Conservation (phyloP, 2,888 invertebrate genomes). For the Drosophila mulleri region DNA sequence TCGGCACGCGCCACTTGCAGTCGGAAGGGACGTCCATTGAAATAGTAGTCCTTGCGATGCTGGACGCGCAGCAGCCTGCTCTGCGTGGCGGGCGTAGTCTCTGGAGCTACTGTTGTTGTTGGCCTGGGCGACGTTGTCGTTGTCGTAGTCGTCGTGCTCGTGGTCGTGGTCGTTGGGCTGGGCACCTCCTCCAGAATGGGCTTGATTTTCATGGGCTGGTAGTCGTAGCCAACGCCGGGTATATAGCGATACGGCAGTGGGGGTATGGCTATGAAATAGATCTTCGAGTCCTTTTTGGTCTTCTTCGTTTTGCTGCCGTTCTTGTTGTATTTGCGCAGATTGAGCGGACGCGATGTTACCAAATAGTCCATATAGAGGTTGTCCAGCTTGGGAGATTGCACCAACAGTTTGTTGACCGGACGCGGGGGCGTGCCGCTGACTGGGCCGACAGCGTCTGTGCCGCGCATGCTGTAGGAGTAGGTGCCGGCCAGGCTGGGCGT, state of each 20-base stretch:
- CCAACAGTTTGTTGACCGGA: constrained; percentile 45
- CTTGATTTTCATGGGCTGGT: constrained; percentile 88
- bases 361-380: constrained; percentile 82
- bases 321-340: constrained; percentile 79
- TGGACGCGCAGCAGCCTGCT: constrained; percentile 77
- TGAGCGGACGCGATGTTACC: constrained; percentile 82
- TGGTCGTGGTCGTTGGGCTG: neutral
- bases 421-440: constrained; percentile 9
- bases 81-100: constrained; percentile 28
- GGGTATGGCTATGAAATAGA: constrained; percentile 94
- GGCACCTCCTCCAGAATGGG: constrained; percentile 63
- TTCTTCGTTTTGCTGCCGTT: constrained; percentile 81
- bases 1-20: constrained; percentile 80
- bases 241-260: constrained; percentile 94
- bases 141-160: neutral
- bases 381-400: constrained; percentile 81
- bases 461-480: constrained; percentile 43
- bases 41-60: constrained; percentile 81
- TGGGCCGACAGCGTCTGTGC: constrained; percentile 9
- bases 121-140: constrained; percentile 23
- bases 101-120: constrained; percentile 21
- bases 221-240: constrained; percentile 93
- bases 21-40: constrained; percentile 82
- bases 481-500: constrained; percentile 33
- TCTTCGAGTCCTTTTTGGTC: constrained; percentile 89